These are phyloP conservation scores for Cervus canadensis DNA, from an alignment of 2,113 vertebrate genomes.

Conservation along the genomic window DNA sequence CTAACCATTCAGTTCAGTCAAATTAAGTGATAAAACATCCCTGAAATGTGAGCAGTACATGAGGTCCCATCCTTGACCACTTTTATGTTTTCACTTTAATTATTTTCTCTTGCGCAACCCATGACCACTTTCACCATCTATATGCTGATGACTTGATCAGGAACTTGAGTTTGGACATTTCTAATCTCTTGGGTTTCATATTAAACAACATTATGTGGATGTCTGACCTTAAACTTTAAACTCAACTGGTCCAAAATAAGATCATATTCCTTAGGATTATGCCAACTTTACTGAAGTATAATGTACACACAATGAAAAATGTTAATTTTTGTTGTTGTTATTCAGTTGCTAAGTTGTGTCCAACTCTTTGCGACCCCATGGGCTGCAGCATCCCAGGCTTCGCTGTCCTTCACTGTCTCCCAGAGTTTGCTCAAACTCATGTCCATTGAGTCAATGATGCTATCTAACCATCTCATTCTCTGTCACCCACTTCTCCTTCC, in stretches of 20 bases:
- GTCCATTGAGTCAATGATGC: not conserved
- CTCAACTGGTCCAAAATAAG: not conserved
- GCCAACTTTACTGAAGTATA: not conserved
- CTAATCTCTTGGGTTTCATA: not conserved
- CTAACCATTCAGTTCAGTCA: not conserved
- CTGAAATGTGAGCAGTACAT: not conserved
- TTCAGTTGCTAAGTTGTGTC: not conserved
- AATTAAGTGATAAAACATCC: not conserved
- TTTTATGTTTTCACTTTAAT: not conserved
- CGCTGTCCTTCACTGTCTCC: not conserved
- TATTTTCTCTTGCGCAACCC: not conserved
- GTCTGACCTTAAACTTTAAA: not conserved
- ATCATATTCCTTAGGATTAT: too few species aligned
- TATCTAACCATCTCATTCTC: not conserved
- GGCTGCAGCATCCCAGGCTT: not conserved
- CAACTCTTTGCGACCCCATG: rapidly evolving
- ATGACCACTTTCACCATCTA: not conserved
- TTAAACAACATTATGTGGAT: not conserved
- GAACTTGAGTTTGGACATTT: not conserved
- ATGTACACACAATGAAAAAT: not conserved
- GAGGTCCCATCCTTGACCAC: not conserved
- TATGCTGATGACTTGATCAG: not conserved
- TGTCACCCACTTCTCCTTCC: not conserved
- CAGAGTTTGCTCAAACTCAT: not conserved
- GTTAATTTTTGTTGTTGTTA: not conserved